Evolutionary conservation across 37 sponge, comb jelly and placozoan genomes (phyloP).

Genomic region (Ephydatia muelleri): DNA sequence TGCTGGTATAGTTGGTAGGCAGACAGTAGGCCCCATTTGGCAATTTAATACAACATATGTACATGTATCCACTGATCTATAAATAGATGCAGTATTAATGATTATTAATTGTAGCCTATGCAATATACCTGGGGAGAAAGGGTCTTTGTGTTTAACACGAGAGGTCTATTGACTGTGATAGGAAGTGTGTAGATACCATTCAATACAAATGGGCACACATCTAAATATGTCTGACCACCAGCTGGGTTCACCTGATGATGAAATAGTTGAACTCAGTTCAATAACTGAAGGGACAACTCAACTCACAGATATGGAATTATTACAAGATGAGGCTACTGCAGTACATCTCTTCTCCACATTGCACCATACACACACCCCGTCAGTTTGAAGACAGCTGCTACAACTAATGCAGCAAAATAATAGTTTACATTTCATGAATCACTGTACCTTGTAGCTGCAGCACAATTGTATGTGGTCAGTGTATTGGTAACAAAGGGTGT

Average conservation of each 20-base stretch:
- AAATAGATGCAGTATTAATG: no score
- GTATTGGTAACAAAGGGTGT: constrained; percentile 35
- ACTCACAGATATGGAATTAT: not conserved
- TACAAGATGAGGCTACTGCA: not conserved
- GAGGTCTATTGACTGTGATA: constrained; percentile 5
- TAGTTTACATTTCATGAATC: not conserved
- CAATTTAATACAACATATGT: no score
- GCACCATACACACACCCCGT: constrained; percentile 49
- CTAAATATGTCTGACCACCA: not conserved
- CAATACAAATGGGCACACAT: constrained; percentile 32
- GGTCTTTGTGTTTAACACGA: constrained; percentile 39
- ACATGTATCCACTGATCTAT: not conserved
- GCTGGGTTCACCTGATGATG: not conserved
- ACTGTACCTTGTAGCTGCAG: constrained; percentile 23
- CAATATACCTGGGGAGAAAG: constrained; percentile 14
- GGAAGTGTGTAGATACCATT: constrained; percentile 28
- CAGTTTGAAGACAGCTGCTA: constrained; percentile 36
- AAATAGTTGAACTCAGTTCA: not conserved
- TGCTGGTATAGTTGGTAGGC: not conserved
- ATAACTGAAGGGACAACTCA: not conserved
- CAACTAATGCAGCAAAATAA: constrained; percentile 8
- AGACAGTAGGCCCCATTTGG: no score
- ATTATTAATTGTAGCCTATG: not conserved
- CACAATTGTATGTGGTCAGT: constrained; percentile 35
- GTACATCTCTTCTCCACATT: not conserved